A percentile compares a stretch with the other conserved stretches of the same genome.
phyloP scores from a whole-genome alignment of 1,140 invertebrate genomes.

The Caenorhabditis briggsae region DNA sequence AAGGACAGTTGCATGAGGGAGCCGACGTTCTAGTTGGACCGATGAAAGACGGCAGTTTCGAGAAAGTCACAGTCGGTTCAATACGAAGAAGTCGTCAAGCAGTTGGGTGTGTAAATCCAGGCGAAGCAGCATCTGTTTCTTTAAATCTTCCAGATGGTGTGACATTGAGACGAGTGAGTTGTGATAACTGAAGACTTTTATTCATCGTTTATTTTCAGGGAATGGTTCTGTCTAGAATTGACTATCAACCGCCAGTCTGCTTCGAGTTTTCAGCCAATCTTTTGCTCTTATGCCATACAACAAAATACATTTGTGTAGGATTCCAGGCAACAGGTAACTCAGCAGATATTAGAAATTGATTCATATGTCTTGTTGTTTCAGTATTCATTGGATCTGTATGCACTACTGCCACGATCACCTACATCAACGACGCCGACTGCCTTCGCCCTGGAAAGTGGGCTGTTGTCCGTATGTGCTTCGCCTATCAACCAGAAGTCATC shows the following conservation, averaged over 20 bases:
- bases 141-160: constrained; percentile 51
- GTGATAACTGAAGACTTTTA: neutral
- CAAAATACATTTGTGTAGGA: constrained; percentile 46
- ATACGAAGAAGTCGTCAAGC: constrained; percentile 72
- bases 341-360: neutral
- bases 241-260: constrained; percentile 61
- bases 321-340: constrained; percentile 31
- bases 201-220: constrained; percentile 60
- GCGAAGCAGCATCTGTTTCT: constrained; percentile 84
- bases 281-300: constrained; percentile 10
- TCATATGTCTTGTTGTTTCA: neutral
- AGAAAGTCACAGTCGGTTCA: constrained; percentile 68
- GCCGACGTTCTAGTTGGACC: constrained; percentile 84
- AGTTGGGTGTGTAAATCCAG: constrained; percentile 84
- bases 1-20: constrained; percentile 88
- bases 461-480: constrained; percentile 31
- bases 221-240: constrained; percentile 66
- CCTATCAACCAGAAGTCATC: constrained; percentile 84
- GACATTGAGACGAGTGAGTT: constrained; percentile 54
- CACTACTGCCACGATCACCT: constrained; percentile 15
- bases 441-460: constrained; percentile 26
- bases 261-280: constrained; percentile 66
- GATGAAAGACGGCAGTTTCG: constrained; percentile 77
- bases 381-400: constrained; percentile 38
- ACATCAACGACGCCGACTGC: constrained; percentile 21